Base-by-base conservation (phyloP, 2,797 vertebrate genomes). In the Myripristis murdjan region DNA sequence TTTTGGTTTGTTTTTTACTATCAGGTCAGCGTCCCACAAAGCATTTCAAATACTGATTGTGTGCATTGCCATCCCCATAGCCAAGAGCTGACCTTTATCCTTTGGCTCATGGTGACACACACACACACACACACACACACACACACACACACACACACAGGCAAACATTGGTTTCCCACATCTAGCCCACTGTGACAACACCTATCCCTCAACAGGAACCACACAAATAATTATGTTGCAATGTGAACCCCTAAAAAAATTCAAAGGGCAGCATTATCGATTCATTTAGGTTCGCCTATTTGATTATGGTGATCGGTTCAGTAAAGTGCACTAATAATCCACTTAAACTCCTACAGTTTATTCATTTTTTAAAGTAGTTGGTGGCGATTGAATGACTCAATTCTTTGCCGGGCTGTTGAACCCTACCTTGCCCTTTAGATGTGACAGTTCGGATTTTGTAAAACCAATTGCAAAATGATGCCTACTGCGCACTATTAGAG, bases 61-160 rank as follows among this genome's bases (percentile, higher is more conserved):
- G 62, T 77, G 71, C 12, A 22, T 70, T 62, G 10, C 24, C 49
- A 65, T 69, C 37, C 6, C 33, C 56, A 39, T 55, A 55, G 69
- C 53, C 51, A 68, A 73, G 71, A 75, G 72, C 0, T 78, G 79
- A 89, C 83, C 83, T 88, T 88, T 85, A 82, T 74, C 73, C 82
- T 41, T 52, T 31, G 44, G 47, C 33, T 26, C 60, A 53, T 23
- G 23, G 2, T 56, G 41, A 64, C 31, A 23, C 8, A 16, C 22
- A 6, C 55, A 5, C 5, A 6, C 60, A 20, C 37, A 10, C 28
- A 23, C 5, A 41, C 48, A 26, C 49, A 16, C 49, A 28, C 49
- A 53, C 49, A 53, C 49, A 31, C 49, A 53, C 49, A 5, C 69
- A 75, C 75, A 26, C n/a, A 28, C 49, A 22, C 56, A 64, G 48